Conservation (phyloP, 1,140 invertebrate species). For the Polyergus mexicanus region DNA sequence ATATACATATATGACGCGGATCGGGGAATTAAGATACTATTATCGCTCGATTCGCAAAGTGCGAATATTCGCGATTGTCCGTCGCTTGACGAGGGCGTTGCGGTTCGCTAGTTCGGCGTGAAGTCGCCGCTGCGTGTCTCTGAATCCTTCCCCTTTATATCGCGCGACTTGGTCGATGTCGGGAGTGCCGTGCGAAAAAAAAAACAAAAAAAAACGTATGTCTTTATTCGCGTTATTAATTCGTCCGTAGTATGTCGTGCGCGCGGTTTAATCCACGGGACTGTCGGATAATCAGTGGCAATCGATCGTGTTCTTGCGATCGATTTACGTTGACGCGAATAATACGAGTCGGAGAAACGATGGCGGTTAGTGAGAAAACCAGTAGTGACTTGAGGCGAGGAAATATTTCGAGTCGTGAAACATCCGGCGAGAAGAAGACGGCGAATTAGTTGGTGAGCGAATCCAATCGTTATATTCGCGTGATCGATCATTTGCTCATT, state of each 20-base stretch:
- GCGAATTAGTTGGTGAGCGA: background rate
- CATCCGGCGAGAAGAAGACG: background rate
- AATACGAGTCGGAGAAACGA: background rate
- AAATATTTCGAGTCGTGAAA: conserved; percentile 6
- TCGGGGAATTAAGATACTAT: no score
- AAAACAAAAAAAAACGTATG: no score
- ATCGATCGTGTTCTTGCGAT: background rate
- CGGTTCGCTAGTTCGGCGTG: background rate
- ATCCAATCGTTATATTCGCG: background rate
- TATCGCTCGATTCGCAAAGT: no score
- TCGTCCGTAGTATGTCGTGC: background rate
- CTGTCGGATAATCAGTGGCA: background rate
- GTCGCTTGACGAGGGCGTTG: background rate
- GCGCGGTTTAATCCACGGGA: background rate
- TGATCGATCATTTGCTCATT: background rate
- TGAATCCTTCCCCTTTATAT: background rate
- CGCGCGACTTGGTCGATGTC: no score
- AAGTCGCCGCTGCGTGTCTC: background rate
- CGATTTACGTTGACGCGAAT: background rate
- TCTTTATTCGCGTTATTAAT: background rate
- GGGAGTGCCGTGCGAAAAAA: no score
- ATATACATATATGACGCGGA: no score
- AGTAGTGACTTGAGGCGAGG: background rate
- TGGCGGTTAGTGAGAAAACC: background rate
- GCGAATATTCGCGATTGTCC: no score